Evolutionary conservation across 2,113 vertebrate species (phyloP), one percentile per base, ranked within the genome.

Genomic region (Nerophis ophidion): DNA sequence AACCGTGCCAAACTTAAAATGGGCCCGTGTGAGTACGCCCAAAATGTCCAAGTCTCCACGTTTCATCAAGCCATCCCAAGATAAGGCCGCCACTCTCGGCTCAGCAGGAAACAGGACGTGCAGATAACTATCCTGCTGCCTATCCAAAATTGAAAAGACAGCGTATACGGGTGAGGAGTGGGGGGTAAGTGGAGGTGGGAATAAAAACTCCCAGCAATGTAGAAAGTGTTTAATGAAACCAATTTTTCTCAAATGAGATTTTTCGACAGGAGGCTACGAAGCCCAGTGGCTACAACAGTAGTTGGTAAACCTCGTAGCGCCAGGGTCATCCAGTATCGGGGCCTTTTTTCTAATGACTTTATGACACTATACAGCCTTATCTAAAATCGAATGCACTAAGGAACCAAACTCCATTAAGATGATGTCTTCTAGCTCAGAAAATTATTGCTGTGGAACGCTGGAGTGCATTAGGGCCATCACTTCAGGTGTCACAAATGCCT

Each of bases 101-200:
- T 52, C 35, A 5, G 5, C 10, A 19, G 48, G 48, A 49, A 49
- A 49, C 47, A n/a, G 16, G 14, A 48, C n/a, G 48, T 11, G 16
- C 48, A 26, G 48, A 49, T 19, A 19, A 19, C 16, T 19, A 26
- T 19, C 48, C 16, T 26, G 46, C 14, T 13, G 7, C 62, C 48
- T 40, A 38, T 40, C 56, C 54, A 61, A 71, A 71, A 72, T 33
- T 12, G 63, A 74, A 34, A 57, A 63, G 51, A 79, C 40, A 35
- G 48, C 16, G n/a, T 8, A 26, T 17, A 26, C 3, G 48, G 17
- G 4, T 26, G 26, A 26, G 26, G 2, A 3, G 26, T 26, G 17
- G 9, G 9, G 3, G 3, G 5, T 17, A 4, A 10, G 8, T 38
- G 53, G 40, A 13, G 42, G 40, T 16, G 7, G 13, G 42, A 44